Evolutionary conservation across 64 coral and sea anemone species (phyloP), one percentile per base, ranked within the genome.

Genomic region (Montipora capricornis): DNA sequence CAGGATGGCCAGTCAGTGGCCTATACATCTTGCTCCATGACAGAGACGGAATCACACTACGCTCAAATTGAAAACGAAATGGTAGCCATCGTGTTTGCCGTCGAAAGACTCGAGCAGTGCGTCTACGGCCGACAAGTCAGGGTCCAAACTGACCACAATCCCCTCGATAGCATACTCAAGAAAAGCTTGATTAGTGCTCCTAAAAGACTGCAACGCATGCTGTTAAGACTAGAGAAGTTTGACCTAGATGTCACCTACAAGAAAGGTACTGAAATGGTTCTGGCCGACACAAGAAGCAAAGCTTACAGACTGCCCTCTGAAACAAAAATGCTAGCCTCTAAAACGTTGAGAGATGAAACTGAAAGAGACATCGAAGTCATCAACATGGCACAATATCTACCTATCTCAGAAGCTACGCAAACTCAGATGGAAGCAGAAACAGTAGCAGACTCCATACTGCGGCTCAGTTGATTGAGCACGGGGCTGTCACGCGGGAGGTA

Each of bases 1-100:
- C 92, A 93, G 61, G 20, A 88, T 80, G 83, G 92, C 14, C 92
- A 88, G 49, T 84, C 83, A 71, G 29, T 77, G 1, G 84, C 29
- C 14, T 93, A 94, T 22, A 83, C 92, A 4, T 88, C 92, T 17
- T 22, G 92, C 2, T 47, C 92, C 4, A 88, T 93, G 75, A 93
- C 92, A 6, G 45, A 60, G 0, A 68, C 62, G 9, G 85, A 89
- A 29, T 45, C 45, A 11, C 5, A 93, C 29, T 93, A 81, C 59
- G 92, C 92, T 2, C 83, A 94, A 73, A 94, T 94, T 55, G 92
- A 94, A 16, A 94, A 94, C 70, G 89, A 90, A 52, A 15, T 90
- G 16, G 19, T 90, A 2, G 67, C 91, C 7, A 79, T 87, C 8
- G 71, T 87, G 2, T 93, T 93, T 67, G 44, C 20, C 8, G 50